A percentile compares a stretch with the other conserved stretches of the same genome.
These are phyloP conservation scores for Clarias fuscus DNA, from an alignment of 2,797 vertebrate species.

Conservation along the genomic window DNA sequence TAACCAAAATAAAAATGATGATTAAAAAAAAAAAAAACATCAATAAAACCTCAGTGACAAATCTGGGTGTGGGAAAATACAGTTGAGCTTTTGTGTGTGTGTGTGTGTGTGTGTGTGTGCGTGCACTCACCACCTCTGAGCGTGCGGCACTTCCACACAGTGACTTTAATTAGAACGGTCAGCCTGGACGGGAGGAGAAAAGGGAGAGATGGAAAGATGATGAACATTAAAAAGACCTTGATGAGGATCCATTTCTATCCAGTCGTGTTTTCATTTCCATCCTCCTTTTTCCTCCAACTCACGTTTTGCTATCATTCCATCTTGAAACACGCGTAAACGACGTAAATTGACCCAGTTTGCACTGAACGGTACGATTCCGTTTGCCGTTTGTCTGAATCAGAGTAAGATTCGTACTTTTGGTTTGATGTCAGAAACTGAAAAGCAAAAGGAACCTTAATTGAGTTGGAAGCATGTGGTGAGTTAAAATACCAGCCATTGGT, in stretches of 20 bases:
- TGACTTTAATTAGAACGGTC: conserved; percentile 43
- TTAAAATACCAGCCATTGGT: no score
- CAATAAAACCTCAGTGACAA: background rate
- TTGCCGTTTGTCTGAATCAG: background rate
- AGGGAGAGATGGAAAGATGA: conserved; percentile 25
- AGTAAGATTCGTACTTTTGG: background rate
- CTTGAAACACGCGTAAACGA: background rate
- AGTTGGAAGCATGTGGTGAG: no score
- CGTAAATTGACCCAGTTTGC: background rate
- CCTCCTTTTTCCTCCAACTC: conserved; percentile 38
- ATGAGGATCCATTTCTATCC: conserved; percentile 30
- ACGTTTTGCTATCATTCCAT: conserved; percentile 35
- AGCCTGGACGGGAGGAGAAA: conserved; percentile 38
- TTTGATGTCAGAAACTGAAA: background rate
- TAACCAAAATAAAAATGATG: background rate
- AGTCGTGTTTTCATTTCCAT: conserved; percentile 33
- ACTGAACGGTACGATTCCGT: background rate
- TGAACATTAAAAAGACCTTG: conserved; percentile 24
- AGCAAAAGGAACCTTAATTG: background rate
- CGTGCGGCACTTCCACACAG: conserved; percentile 39
- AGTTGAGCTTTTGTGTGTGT: conserved; percentile 53
- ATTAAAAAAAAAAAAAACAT: background rate
- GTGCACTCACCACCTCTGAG: conserved; percentile 36
- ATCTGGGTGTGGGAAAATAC: conserved; percentile 51
- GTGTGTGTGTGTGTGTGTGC: conserved; percentile 30